Conservation (phyloP, 2,888 invertebrate genomes). For the Aleiodes leptofemur region DNA sequence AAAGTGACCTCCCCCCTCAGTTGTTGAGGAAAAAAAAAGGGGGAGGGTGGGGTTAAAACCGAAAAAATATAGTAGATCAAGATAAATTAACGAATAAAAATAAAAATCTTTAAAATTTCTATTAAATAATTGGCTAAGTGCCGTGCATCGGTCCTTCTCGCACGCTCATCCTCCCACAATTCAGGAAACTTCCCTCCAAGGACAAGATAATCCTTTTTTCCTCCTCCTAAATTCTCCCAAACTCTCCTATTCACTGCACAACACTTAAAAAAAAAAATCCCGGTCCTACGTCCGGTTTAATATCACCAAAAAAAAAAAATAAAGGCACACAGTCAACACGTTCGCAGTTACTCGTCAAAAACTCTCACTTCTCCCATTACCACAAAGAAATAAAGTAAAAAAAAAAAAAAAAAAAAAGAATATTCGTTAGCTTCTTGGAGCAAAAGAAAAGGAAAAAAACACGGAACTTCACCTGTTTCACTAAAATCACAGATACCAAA, state of each 20-base stretch:
- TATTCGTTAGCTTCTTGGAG: conserved; percentile 36
- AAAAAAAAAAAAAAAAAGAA: conserved; percentile 4
- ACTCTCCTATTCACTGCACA: background rate
- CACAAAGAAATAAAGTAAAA: conserved; percentile 6
- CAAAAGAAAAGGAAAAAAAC: background rate
- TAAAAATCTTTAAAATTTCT: conserved; percentile 24
- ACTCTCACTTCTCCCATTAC: background rate
- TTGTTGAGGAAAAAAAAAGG: no score
- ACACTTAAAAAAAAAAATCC: background rate
- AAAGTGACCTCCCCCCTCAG: conserved; percentile 1
- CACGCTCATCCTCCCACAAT: conserved; percentile 52
- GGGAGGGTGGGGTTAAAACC: no score
- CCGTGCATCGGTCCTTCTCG: conserved; percentile 51
- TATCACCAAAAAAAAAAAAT: conserved; percentile 37
- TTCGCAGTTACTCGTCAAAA: background rate
- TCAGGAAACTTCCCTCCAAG: conserved; percentile 54
- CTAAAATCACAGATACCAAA: background rate
- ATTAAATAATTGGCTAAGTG: conserved; percentile 52
- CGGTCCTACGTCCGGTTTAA: conserved; percentile 35
- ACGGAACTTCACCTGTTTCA: conserved; percentile 29
- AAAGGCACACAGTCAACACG: conserved; percentile 10
- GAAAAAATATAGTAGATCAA: background rate
- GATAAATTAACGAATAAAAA: conserved; percentile 34
- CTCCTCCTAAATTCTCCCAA: background rate
- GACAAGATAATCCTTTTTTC: conserved; percentile 47